phyloP scores from a whole-genome alignment of 2,113 vertebrate species.

The Pseudopipra pipra region DNA sequence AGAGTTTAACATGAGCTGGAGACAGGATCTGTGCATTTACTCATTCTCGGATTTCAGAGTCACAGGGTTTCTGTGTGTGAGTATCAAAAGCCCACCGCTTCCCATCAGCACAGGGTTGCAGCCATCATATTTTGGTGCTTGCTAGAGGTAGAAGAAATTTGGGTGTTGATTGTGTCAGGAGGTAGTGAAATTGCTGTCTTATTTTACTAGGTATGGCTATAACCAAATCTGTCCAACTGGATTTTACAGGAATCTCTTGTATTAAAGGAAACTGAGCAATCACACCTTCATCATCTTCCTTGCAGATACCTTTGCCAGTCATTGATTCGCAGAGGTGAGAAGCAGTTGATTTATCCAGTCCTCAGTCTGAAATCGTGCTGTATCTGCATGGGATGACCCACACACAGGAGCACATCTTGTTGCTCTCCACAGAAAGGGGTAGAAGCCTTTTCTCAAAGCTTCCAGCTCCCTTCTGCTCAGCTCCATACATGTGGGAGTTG shows the following conservation, averaged over 20 bases:
- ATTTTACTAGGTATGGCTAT: background rate
- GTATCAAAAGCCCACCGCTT: background rate
- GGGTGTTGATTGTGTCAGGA: background rate
- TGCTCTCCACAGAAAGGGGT: background rate
- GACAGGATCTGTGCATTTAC: background rate
- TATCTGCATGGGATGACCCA: background rate
- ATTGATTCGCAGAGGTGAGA: background rate
- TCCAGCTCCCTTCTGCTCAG: constrained; percentile 16
- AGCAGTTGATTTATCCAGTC: background rate
- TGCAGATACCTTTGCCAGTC: background rate
- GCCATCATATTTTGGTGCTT: background rate
- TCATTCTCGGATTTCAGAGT: background rate
- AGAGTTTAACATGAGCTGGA: background rate
- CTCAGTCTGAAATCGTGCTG: background rate
- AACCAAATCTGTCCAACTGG: background rate
- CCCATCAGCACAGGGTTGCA: background rate
- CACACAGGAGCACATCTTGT: background rate
- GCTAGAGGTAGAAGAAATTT: accelerated
- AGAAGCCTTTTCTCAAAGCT: background rate
- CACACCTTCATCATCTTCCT: background rate
- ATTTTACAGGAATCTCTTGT: background rate
- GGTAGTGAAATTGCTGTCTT: background rate
- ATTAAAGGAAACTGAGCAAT: background rate
- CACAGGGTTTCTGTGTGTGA: background rate
- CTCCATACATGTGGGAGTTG: background rate